Evolutionary conservation across 2,888 invertebrate species (phyloP), one percentile per base, ranked within the genome.

Genomic region (Eupelmus urozonus): DNA sequence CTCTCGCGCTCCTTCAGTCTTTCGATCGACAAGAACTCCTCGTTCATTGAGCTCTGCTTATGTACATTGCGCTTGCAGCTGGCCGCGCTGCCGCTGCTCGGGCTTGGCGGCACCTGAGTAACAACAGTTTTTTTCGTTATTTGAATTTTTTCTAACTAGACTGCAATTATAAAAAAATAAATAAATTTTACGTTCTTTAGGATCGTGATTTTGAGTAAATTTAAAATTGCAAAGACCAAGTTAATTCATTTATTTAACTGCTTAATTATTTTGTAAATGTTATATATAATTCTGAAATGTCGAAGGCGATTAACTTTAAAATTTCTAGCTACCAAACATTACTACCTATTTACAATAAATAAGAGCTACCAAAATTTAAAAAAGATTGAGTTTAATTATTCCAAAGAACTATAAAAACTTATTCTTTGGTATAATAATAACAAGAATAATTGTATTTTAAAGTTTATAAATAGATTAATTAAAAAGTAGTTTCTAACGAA

Each of bases 11-110:
- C 97, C 79, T 94, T 91, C 85, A 96, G 90, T 73, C 97, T 91
- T 85, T 96, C 96, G n/a, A 94, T 94, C 1, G 96, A 96, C 94
- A 97, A 96, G 16, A 96, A 91, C 87, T 97, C 97, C 88, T 97
- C 97, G 86, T 97, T 97, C 79, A 97, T 92, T 0, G 97, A 97
- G 81, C 95, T 94, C 88, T 97, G 97, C 86, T 97, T 96, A 81
- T 93, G 91, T 7, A 95, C 94, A 34, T 92, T 93, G 83, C 92
- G 85, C 66, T 84, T 87, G 13, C 80, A 66, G 23, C 62, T 20
- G n/a, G 20, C 7, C 51, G 13, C 45, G 25, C n/a, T 65, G 13
- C 80, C 67, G 23, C 62, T 20, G n/a, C 27, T 16, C 51, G 13
- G 34, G 25, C n/a, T 65, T 34, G 67, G n/a, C 57, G 63, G 16